Evolutionary conservation across 2,888 invertebrate species (phyloP), one percentile per base, ranked within the genome.

Genomic region (Deilephila porcellus): DNA sequence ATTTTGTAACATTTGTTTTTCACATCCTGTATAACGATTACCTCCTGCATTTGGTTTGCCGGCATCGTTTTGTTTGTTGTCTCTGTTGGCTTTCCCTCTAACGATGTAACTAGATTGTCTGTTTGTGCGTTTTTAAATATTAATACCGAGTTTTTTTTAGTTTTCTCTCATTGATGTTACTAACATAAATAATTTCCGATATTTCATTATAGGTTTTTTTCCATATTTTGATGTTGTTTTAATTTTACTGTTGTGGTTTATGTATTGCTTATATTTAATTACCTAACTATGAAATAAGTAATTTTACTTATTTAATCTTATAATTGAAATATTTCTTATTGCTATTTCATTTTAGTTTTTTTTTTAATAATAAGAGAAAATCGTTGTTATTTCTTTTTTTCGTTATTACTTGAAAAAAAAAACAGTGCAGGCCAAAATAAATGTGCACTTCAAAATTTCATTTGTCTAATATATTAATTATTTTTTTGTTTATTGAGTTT

Each of bases 61-160:
- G 71, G 60, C 67, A 67, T 52, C 60, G 71, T 71, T 71, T 71
- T 74, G 74, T 73, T 76, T 78, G 76, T 74, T 76, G 78, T 76
- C 75, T 78, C 74, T 78, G 81, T 78, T 80, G 79, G 80, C 80
- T 80, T 80, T 75, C 53, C 73, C 76, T 76, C 60, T 52, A 70
- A 73, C 70, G 53, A 19, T 52, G 20, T 71, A 67, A 67, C 67
- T 67, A 3, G n/a, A 56, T n/a, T 67, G 52, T 62, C 14, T 62
- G 71, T 59, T 34, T 60, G 59, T 71, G 60, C 67, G 67, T 71
- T 34, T 71, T 60, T 71, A 56, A 25, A 25, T 29, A 64, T 73
- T 71, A 71, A 45, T 71, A 71, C 52, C 25, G 45, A 17, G 52
- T 52, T 67, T 67, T 45, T 25, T 52, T 25, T 64, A n/a, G n/a